These are phyloP conservation scores for Pomatorhinus ruficollis DNA, from an alignment of 2,113 vertebrate species.

Conservation along the genomic window DNA sequence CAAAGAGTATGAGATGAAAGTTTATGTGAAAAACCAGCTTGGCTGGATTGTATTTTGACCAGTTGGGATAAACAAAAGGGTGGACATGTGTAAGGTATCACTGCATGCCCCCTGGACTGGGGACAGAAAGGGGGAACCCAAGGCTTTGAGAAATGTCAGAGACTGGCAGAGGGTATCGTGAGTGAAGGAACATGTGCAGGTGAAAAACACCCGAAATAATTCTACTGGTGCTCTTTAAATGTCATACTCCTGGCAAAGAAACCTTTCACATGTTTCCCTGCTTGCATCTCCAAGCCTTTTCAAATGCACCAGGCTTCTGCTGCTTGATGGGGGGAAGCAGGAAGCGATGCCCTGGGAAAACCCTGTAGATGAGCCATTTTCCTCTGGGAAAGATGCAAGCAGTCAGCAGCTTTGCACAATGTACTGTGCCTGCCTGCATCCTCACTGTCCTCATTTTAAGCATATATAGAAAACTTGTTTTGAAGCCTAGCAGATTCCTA, in stretches of 20 bases:
- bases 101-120: background rate
- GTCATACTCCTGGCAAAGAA: conserved; percentile 26
- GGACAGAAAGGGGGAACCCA: background rate
- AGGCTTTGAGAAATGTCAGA: background rate
- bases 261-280: background rate
- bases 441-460: background rate
- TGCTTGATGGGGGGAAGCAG: background rate
- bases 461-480: background rate
- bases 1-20: rapidly evolving
- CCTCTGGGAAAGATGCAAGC: background rate
- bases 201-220: background rate
- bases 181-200: background rate
- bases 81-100: background rate
- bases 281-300: background rate
- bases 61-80: background rate
- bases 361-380: background rate
- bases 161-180: background rate
- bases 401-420: background rate
- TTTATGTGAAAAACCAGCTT: background rate
- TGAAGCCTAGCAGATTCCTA: background rate
- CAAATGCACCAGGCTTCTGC: background rate
- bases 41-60: background rate
- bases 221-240: background rate
- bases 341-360: background rate
- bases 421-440: rapidly evolving